phyloP scores from a whole-genome alignment of 2,797 vertebrate genomes.

The Philypnodon macrostomus region DNA sequence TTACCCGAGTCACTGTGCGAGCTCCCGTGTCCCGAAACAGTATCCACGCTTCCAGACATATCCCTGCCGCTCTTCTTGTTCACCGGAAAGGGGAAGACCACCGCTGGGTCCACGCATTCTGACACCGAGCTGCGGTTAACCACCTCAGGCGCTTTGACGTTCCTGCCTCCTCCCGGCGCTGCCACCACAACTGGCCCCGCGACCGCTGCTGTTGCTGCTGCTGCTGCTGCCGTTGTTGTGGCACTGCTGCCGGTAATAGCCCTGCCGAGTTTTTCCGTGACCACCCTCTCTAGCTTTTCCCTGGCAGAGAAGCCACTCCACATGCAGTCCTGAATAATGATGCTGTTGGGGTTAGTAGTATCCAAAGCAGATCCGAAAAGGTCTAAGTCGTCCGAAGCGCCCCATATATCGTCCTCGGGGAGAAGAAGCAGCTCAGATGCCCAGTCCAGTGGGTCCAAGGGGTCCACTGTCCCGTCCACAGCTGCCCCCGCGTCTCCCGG shows the following conservation, averaged over 20 bases:
- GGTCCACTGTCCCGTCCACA: slow-evolving; percentile 56
- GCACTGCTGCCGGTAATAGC: slow-evolving; percentile 55
- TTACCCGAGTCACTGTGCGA: slow-evolving; percentile 90
- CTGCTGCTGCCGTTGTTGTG: not conserved
- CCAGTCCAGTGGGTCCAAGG: slow-evolving; percentile 86
- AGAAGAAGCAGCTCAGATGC: slow-evolving; percentile 88
- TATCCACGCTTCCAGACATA: slow-evolving; percentile 38
- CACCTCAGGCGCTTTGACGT: slow-evolving; percentile 68
- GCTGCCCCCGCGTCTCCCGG: slow-evolving; percentile 80
- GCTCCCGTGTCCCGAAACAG: slow-evolving; percentile 58
- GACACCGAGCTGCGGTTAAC: slow-evolving; percentile 75
- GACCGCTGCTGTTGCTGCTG: slow-evolving; percentile 8
- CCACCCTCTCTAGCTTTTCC: slow-evolving; percentile 92
- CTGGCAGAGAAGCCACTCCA: slow-evolving; percentile 96
- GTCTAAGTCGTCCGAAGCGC: slow-evolving; percentile 78
- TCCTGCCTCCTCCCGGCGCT: slow-evolving; percentile 37
- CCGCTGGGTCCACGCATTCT: slow-evolving; percentile 89
- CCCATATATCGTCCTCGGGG: slow-evolving; percentile 89
- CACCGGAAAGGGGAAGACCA: slow-evolving; percentile 91
- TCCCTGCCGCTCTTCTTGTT: slow-evolving; percentile 79
- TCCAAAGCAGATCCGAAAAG: slow-evolving; percentile 83
- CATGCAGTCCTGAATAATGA: slow-evolving; percentile 98
- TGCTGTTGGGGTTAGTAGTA: slow-evolving; percentile 87
- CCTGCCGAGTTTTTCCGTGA: slow-evolving; percentile 88
- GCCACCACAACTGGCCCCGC: slow-evolving; percentile 18